Percentiles rank a stretch among this genome's conserved stretches.
These are phyloP conservation scores for Teleopsis dalmanni DNA, from an alignment of 1,140 invertebrate species.

Conservation along the genomic window DNA sequence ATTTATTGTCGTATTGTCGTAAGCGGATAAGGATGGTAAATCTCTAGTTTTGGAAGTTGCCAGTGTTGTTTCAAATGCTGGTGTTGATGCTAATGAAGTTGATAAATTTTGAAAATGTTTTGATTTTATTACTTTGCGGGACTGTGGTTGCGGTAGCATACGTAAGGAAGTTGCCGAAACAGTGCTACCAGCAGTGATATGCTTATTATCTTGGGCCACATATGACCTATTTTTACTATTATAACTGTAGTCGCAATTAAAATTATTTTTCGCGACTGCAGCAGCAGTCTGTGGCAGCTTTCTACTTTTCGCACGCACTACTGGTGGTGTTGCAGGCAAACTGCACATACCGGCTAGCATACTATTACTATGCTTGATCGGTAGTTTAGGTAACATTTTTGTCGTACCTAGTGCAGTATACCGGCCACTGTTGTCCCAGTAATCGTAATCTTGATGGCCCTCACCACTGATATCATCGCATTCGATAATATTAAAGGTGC, in stretches of 20 bases:
- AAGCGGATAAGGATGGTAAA: not conserved
- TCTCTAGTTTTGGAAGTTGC: not conserved
- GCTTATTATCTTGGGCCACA: not conserved
- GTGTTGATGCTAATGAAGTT: not conserved
- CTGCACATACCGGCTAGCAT: conserved; percentile 26
- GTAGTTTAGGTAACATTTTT: conserved; percentile 22
- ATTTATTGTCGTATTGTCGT: not conserved
- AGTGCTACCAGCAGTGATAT: too few relatives aligned
- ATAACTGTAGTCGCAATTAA: not conserved
- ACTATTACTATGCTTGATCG: conserved; percentile 19
- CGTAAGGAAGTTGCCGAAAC: not conserved
- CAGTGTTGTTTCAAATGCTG: not conserved
- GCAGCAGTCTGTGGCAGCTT: conserved; percentile 27
- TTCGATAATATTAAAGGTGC: not conserved
- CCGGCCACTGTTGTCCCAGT: conserved; percentile 14
- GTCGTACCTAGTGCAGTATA: conserved; percentile 7
- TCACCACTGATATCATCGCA: not conserved
- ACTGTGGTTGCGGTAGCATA: not conserved
- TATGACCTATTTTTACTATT: too few relatives aligned
- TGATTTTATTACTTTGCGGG: not conserved
- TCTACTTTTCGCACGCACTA: conserved; percentile 33
- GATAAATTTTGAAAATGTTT: not conserved
- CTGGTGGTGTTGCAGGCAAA: conserved; percentile 27
- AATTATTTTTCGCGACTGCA: not conserved
- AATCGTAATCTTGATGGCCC: conserved; percentile 4